Conservation (phyloP, 2,888 invertebrate species). For the Drosophila vallismaia region DNA sequence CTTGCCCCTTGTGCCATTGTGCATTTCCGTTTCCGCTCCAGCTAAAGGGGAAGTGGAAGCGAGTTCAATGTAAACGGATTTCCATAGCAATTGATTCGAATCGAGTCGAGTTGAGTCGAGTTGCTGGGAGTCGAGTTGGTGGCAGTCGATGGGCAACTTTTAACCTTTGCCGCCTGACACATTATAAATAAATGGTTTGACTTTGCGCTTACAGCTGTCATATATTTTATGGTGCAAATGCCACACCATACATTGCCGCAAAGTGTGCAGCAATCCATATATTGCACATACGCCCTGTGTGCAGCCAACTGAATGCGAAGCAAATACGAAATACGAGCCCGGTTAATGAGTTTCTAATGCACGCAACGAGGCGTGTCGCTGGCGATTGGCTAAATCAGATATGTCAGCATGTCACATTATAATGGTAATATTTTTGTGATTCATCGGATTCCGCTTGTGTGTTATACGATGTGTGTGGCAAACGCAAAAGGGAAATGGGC, state of each 20-base stretch:
- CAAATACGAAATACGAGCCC: constrained; percentile 5
- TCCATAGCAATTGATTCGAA: constrained; percentile 54
- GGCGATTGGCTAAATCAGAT: constrained; percentile 33
- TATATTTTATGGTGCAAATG: constrained; percentile 20
- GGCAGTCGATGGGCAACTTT: constrained; percentile 66
- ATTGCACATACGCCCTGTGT: constrained; percentile 48
- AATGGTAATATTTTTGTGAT: constrained; percentile 18
- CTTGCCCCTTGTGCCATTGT: constrained; percentile 47
- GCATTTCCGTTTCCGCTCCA: constrained; percentile 70
- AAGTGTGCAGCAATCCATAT: constrained; percentile 5
- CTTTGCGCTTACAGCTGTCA: constrained; percentile 32
- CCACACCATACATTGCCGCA: constrained; percentile 19
- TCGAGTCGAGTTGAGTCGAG: constrained; percentile 20
- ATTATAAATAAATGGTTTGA: constrained; percentile 51
- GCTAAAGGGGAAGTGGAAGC: constrained; percentile 11
- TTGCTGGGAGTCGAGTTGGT: constrained; percentile 35
- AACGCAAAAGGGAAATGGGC: constrained; percentile 11
- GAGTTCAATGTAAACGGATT: constrained; percentile 57
- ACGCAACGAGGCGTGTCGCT: constrained; percentile 48
- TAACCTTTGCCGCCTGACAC: constrained; percentile 62
- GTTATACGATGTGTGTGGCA: not conserved
- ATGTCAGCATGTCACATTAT: constrained; percentile 43
- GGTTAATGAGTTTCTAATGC: constrained; percentile 48
- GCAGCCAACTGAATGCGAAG: constrained; percentile 24
- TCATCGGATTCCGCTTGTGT: constrained; percentile 24